Evolutionary conservation across 2,888 invertebrate genomes (phyloP).

Genomic region (Melanotus villosus): DNA sequence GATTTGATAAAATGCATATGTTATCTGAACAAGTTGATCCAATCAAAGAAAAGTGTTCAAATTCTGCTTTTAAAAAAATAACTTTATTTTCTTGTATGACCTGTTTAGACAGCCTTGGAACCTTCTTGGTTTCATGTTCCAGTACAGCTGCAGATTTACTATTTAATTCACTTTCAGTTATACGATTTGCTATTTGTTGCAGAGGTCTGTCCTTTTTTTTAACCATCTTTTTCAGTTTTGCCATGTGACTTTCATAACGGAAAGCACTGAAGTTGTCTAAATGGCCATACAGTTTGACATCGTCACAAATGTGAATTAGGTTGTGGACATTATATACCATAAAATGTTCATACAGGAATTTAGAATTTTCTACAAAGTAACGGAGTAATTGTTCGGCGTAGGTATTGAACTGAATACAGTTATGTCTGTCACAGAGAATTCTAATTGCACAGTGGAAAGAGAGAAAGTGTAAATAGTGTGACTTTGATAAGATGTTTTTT

Average conservation of each 20-base stretch:
- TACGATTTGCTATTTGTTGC: neutral
- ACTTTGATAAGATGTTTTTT: slow-evolving; percentile 8
- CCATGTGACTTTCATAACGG: slow-evolving; percentile 45
- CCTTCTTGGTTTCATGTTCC: too few relatives aligned
- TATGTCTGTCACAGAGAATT: slow-evolving; percentile 44
- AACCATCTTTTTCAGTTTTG: slow-evolving; percentile 33
- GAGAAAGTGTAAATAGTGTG: neutral
- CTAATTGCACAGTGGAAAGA: neutral
- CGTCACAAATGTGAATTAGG: slow-evolving; percentile 48
- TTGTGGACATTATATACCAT: slow-evolving; percentile 53
- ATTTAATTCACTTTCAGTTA: too few relatives aligned
- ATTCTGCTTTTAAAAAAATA: too few relatives aligned
- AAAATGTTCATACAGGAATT: neutral
- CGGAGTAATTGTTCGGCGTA: neutral
- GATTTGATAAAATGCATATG: too few relatives aligned
- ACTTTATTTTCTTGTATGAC: too few relatives aligned
- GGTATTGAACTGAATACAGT: neutral
- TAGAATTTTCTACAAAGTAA: neutral
- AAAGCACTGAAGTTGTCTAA: slow-evolving; percentile 45
- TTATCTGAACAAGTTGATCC: too few relatives aligned
- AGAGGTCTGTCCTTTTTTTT: slow-evolving; percentile 30
- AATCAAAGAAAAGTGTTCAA: too few relatives aligned
- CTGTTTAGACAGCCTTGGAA: too few relatives aligned
- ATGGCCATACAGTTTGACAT: slow-evolving; percentile 41
- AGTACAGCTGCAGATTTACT: too few relatives aligned